These are phyloP conservation scores for Poicephalus gulielmi DNA, from an alignment of 2,113 vertebrate genomes.

Conservation along the genomic window DNA sequence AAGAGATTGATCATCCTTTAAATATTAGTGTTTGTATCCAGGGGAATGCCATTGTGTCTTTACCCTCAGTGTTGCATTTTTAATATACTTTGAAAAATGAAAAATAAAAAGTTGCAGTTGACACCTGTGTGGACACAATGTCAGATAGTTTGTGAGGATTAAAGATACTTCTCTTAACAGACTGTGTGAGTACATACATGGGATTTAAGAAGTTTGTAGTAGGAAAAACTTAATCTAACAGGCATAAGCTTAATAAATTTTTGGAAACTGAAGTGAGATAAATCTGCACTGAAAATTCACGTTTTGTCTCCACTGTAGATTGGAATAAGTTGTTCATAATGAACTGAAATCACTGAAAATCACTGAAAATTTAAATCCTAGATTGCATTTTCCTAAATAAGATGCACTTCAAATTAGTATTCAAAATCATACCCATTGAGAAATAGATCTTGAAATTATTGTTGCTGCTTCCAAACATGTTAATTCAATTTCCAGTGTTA, in stretches of 20 bases:
- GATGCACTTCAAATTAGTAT: neutral
- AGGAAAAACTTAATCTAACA: neutral
- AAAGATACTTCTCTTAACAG: neutral
- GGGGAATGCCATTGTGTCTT: neutral
- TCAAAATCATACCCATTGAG: neutral
- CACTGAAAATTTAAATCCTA: neutral
- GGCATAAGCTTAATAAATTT: neutral
- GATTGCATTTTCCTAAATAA: neutral
- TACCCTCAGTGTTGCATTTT: neutral
- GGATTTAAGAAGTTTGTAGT: neutral
- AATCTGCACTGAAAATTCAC: neutral
- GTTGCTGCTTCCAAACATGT: neutral
- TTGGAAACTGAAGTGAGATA: neutral
- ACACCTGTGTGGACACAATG: neutral
- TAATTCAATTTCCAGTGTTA: neutral
- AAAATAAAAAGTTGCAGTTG: neutral
- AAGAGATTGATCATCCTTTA: neutral
- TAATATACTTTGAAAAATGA: neutral
- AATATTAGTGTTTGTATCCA: neutral
- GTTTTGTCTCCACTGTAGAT: neutral
- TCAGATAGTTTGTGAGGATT: neutral
- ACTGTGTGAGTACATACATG: neutral
- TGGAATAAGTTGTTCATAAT: neutral
- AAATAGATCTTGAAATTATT: neutral
- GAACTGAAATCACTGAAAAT: neutral